Evolutionary conservation across 2,113 vertebrate genomes (phyloP).

Genomic region (Grammomys dolichurus): DNA sequence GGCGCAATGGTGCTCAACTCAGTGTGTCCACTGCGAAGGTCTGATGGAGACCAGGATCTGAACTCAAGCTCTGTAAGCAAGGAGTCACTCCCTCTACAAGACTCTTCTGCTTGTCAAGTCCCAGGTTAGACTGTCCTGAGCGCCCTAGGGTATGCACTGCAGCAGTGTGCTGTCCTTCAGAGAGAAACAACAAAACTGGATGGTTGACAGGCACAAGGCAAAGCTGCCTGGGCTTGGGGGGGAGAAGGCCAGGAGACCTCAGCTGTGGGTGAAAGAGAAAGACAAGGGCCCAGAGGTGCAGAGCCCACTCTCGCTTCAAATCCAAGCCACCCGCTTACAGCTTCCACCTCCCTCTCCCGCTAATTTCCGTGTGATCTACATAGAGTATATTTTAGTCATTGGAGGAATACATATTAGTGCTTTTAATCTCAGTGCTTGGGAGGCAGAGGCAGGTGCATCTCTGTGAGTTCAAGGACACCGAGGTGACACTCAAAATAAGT

Average conservation of each 20-base stretch:
- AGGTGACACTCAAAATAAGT: too few relatives aligned
- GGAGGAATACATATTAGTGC: neutral
- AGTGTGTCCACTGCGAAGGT: neutral
- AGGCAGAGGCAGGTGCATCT: neutral
- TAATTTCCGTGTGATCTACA: neutral
- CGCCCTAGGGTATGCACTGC: neutral
- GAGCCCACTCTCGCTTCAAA: neutral
- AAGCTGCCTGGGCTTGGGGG: neutral
- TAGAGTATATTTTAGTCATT: neutral
- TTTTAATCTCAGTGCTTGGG: neutral
- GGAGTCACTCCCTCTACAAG: neutral
- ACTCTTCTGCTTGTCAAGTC: neutral
- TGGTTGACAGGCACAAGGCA: neutral
- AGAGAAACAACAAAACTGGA: neutral
- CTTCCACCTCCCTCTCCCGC: neutral
- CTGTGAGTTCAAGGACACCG: neutral
- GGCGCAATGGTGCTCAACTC: neutral
- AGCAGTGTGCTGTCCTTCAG: neutral
- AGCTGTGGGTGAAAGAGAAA: neutral
- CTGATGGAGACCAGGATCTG: neutral
- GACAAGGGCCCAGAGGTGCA: neutral
- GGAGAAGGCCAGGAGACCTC: neutral
- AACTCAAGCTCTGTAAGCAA: neutral
- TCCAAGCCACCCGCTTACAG: neutral
- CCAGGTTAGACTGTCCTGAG: neutral